Evolutionary conservation across 2,888 invertebrate species (phyloP), one percentile per base, ranked within the genome.

Genomic region (Eupithecia subfuscata): DNA sequence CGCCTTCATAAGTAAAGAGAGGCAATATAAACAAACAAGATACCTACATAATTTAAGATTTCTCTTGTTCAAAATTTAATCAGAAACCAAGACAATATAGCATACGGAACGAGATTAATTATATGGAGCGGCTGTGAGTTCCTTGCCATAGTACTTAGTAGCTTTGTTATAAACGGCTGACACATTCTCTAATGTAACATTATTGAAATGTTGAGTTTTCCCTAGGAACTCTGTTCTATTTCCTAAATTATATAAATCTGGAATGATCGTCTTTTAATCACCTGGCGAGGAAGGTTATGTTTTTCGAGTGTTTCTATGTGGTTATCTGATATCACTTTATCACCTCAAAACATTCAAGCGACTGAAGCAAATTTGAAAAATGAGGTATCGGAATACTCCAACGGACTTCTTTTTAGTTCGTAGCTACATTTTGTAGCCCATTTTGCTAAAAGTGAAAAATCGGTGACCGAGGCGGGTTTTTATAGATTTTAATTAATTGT

Each of bases 21-120:
- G 43, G 37, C 40, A 70, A 71, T 71, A 40, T 64, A 74, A 74
- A 70, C 74, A 74, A 74, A 74, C 74, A 74, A 69, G 71, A 73
- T 52, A 60, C 56, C 43, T 74, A 69, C 12, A 69, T 69, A 70
- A 74, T 74, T 40, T 45, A 48, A 74, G 70, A 64, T 65, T 70
- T 37, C 64, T 64, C 73, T 69, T 40, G 56, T 74, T 74, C 64
- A 48, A 65, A 74, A 74, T 70, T 70, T 70, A 69, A 74, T 69
- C 74, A 74, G 40, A 70, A 70, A 70, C 69, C 64, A 52, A 74
- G 70, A 65, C 74, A 48, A 52, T 69, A 45, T 73, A 69, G 60
- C 56, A 34, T 60, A 64, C 14, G 22, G 18, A 16, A 63, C 43
- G 60, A 73, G 73, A 73, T 69, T 69, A 69, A 69, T 69, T 52